phyloP scores from a whole-genome alignment of 2,888 invertebrate species.

The Caradrina clavipalpis region DNA sequence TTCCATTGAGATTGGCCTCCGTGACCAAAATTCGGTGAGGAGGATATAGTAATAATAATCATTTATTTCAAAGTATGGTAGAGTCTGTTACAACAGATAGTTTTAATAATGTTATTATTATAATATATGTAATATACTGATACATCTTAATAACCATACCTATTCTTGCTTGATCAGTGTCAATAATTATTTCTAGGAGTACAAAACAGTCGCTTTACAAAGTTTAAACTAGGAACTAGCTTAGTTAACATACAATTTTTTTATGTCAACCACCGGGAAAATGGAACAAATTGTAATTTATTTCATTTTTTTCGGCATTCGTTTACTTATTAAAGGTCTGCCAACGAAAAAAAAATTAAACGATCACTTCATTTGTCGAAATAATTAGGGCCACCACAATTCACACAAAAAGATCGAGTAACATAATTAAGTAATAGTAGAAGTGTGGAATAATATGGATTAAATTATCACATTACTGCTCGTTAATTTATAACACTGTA shows the following conservation, averaged over 20 bases:
- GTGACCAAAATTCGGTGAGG: too few species aligned
- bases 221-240: conserved; percentile 2
- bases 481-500: not conserved
- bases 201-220: not conserved
- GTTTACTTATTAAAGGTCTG: conserved; percentile 1
- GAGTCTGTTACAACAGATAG: too few species aligned
- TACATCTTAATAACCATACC: too few species aligned
- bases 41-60: too few species aligned
- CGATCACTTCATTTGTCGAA: not conserved
- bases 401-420: conserved; percentile 1
- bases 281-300: conserved; percentile 2
- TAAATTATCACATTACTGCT: conserved; percentile 1
- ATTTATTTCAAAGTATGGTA: too few species aligned
- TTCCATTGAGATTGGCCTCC: too few species aligned
- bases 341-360: conserved; percentile 15
- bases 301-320: not conserved
- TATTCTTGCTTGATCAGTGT: too few species aligned
- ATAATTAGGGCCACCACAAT: conserved; percentile 1
- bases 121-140: too few species aligned
- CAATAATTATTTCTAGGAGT: not conserved
- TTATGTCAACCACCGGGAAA: not conserved
- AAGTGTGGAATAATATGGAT: too few species aligned
- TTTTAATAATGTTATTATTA: too few species aligned
- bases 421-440: not conserved
- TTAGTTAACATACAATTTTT: not conserved